Evolutionary conservation across 2,797 vertebrate species (phyloP).

Genomic region (Myioborus miniatus): DNA sequence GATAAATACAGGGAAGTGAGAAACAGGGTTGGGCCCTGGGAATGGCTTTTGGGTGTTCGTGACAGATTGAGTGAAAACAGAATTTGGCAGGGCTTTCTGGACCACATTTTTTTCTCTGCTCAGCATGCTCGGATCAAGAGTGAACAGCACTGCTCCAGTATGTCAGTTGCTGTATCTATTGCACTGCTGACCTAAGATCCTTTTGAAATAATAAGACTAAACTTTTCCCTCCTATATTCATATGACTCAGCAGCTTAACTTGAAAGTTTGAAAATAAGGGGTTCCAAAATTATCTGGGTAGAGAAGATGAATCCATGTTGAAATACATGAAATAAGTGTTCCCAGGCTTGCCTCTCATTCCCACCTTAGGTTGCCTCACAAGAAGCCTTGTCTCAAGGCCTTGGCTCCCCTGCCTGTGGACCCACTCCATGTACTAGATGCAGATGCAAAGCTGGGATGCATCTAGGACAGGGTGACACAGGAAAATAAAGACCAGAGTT

Average conservation of each 20-base stretch:
- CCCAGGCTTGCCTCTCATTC: neutral
- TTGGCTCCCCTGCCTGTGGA: neutral
- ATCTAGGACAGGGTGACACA: neutral
- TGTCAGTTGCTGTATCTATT: neutral
- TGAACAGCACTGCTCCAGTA: neutral
- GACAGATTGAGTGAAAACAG: neutral
- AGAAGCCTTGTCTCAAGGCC: neutral
- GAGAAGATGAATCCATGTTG: neutral
- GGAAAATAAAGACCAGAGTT: neutral
- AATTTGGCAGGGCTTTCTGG: neutral
- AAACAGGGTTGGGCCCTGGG: neutral
- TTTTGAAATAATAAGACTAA: neutral
- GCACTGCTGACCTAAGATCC: neutral
- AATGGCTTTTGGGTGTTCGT: neutral
- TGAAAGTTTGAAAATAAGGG: neutral
- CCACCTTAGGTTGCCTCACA: neutral
- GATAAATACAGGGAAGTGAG: neutral
- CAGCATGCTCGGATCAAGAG: neutral
- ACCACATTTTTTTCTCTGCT: neutral
- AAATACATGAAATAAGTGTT: neutral
- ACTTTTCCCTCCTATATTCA: neutral
- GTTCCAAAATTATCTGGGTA: neutral
- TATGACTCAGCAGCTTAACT: neutral
- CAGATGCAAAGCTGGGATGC: accelerated
- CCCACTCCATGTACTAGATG: accelerated